These are phyloP conservation scores for Cheracebus regulus DNA, from an alignment of 2,797 vertebrate genomes.

Conservation along the genomic window DNA sequence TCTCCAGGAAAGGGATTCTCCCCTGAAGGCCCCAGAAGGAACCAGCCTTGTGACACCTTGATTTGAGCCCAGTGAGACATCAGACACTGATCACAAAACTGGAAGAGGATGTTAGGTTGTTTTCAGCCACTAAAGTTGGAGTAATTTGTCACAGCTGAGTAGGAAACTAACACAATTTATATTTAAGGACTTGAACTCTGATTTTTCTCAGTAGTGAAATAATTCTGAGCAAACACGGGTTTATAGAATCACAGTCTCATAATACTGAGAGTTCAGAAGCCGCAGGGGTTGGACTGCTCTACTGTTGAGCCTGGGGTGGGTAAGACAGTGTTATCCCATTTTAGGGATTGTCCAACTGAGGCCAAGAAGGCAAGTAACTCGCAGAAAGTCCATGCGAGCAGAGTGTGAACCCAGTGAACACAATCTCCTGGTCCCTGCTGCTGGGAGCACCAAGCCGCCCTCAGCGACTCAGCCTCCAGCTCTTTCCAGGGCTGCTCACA, in stretches of 20 bases:
- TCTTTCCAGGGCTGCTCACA: not conserved
- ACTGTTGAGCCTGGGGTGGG: accelerated
- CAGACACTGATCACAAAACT: not conserved
- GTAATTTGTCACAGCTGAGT: not conserved
- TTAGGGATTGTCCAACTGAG: not conserved
- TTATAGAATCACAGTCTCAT: not conserved
- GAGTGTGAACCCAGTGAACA: not conserved
- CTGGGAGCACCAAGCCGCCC: not conserved
- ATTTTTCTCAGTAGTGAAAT: not conserved
- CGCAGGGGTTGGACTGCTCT: not conserved
- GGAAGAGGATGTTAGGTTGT: not conserved
- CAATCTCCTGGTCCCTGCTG: accelerated
- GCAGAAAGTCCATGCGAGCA: accelerated
- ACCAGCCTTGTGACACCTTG: too few relatives aligned
- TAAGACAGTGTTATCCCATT: not conserved
- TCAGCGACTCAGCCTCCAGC: not conserved
- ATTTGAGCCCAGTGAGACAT: accelerated
- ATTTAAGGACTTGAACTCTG: slow-evolving; percentile 24
- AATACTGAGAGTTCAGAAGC: not conserved
- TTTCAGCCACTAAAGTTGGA: not conserved
- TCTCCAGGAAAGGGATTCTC: not conserved
- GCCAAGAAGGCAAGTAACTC: too few relatives aligned
- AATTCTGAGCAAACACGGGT: not conserved
- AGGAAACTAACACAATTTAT: not conserved
- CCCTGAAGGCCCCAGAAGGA: not conserved